Base-by-base conservation (phyloP, 30 jellyfish, hydroid and myxozoan genomes). In the Aurelia aurita region DNA sequence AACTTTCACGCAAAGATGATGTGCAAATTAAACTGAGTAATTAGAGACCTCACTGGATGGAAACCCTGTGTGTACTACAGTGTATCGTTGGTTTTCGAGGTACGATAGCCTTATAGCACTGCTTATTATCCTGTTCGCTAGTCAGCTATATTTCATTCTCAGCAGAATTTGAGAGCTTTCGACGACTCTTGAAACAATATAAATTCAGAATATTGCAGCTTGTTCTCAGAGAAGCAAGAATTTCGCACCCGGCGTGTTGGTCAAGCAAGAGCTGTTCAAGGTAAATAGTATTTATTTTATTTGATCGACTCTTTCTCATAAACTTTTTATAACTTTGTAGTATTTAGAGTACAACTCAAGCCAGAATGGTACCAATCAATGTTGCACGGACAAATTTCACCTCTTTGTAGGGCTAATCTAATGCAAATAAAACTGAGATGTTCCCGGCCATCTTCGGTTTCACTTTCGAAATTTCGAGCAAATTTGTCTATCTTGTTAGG, bases 131-230 rank as follows among this genome's bases (percentile, higher is more conserved):
- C 63, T 76, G 61, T 77, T 60, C 28, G 18, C 51, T 58, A 77
- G 79, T 60, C 78, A 77, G 79, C 88, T 77, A 77, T 77, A 77
- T 77, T 77, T 77, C 88, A 77, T 77, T 77, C 79, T 59, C 88
- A 77, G 88, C 88, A 58, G 88, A 59, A 32, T 62, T 39, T 32
- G 87, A 75, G 75, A 21, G 87, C 87, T 15, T 73, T 19, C 63
- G 63, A 9, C 32, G 75, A 39, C 51, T 9, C 15, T 39, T 15
- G 15, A 39, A 4, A 4, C 51, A 15, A 8, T 39, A 39, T 39
- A 39, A 39, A 39, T 39, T 39, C 51, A 39, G 51, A 39, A 39
- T 39, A 39, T 39, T 6, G 51, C 9, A 15, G 51, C 7, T 14
- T 39, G 51, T 39, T 5, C n/a, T 39, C 13, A 39, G 14, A 39